phyloP scores from a whole-genome alignment of 2,113 vertebrate genomes.

The Hemichromis elongatus region DNA sequence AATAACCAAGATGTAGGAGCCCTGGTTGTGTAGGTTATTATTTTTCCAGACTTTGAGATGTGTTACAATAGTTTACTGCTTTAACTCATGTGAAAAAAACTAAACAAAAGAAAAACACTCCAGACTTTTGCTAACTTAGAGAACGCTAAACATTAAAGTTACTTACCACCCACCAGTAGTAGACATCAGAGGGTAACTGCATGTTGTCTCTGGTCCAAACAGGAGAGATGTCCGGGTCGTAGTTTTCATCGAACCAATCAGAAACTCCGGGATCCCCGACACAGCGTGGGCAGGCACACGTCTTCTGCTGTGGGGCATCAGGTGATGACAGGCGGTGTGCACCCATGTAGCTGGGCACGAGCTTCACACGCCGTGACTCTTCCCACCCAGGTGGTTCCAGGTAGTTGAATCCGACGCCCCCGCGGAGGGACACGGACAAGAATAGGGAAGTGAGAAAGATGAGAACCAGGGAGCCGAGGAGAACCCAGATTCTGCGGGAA shows the following conservation, averaged over 20 bases:
- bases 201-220: conserved; percentile 94
- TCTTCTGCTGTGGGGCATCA: conserved; percentile 66
- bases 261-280: conserved; percentile 77
- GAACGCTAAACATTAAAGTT: background rate
- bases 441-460: conserved; percentile 93
- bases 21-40: background rate
- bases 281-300: conserved; percentile 83
- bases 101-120: background rate
- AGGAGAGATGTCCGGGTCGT: conserved; percentile 81
- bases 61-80: background rate
- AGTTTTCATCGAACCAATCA: conserved; percentile 90
- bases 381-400: conserved; percentile 81
- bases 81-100: background rate
- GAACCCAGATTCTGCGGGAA: conserved; percentile 87
- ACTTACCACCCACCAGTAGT: conserved; percentile 99
- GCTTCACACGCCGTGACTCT: conserved; percentile 82
- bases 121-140: background rate
- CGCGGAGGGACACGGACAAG: conserved; percentile 90
- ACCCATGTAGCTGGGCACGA: conserved; percentile 84
- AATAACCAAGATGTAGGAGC: background rate
- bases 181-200: conserved; percentile 86
- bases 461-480: conserved; percentile 83
- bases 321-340: conserved; percentile 68
- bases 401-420: conserved; percentile 80
- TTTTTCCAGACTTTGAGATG: background rate